Base-by-base conservation (phyloP, 2,888 invertebrate genomes). In the Drosophila conformis region DNA sequence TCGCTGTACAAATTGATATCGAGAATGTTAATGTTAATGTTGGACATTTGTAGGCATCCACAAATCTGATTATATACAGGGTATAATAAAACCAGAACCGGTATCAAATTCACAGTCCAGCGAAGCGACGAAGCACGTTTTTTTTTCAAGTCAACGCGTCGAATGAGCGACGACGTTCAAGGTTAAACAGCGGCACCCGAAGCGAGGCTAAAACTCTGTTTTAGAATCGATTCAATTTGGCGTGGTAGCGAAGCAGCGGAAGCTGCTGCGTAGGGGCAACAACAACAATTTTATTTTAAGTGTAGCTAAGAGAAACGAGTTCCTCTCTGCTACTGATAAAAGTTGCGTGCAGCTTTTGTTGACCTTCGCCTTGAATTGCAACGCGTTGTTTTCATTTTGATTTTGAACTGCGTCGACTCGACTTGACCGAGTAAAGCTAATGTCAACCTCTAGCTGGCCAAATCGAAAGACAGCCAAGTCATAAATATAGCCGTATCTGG, bases 351-450 rank as follows among this genome's bases (percentile, higher is more conserved):
- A 53, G 87, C 77, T 70, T 61, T 66, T 66, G 38, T 68, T 74
- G 82, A 87, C 86, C 86, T 87, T 87, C 90, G 82, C 86, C 90
- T 90, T 87, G 90, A 89, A 84, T 58, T 70, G 69, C 60, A 49
- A 11, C 40, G 8, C 46, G 46, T 25, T 38, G 49, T 25, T 63
- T 65, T 80, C 42, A 11, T 35, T 21, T 56, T n/a, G 38, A n/a
- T 54, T 69, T 66, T 67, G 46, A 71, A 77, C 53, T 62, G 65
- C 63, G 49, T 29, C 77, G 58, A 66, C 35, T 59, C 52, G 33
- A 11, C 49, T 31, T 29, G 56, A 59, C 42, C 49, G 59, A 61
- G 46, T 67, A 38, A 35, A 69, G 52, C 53, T 54, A 64, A 31
- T 13, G 25, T 13, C 61, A 53, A 48, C 57, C 51, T 49, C 33